A percentile compares a stretch with the other conserved stretches of the same genome.
Conservation (phyloP, 2,113 vertebrate genomes). For the Notothenia rossii region DNA sequence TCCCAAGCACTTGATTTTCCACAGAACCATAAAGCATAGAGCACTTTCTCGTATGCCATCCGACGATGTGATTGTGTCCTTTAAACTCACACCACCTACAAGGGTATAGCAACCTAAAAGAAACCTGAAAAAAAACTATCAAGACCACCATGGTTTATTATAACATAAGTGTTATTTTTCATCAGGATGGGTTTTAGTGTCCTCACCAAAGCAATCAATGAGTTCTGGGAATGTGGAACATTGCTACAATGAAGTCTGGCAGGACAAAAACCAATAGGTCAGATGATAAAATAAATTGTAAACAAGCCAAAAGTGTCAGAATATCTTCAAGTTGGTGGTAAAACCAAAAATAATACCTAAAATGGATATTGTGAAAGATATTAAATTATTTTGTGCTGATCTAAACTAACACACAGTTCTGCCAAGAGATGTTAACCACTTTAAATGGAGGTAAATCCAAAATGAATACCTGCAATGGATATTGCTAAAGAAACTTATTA, state of each 20-base stretch:
- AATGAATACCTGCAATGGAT: neutral
- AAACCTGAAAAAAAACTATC: neutral
- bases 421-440: neutral
- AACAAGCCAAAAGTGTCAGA: neutral
- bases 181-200: neutral
- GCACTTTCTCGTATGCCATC: neutral
- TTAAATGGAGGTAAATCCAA: neutral
- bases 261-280: neutral
- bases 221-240: neutral
- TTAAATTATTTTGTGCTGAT: neutral
- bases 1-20: conserved; percentile 27
- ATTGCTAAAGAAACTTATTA: neutral
- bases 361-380: neutral
- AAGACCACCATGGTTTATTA: neutral
- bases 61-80: neutral
- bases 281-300: neutral
- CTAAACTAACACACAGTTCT: neutral
- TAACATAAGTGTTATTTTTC: neutral
- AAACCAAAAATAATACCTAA: neutral
- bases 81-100: conserved; percentile 30
- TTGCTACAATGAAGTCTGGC: neutral
- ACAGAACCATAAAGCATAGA: conserved; percentile 2
- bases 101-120: conserved; percentile 30
- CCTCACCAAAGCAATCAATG: neutral
- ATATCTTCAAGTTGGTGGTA: neutral